Base-by-base conservation (phyloP, 2,113 vertebrate genomes). In the Grantiella picta region DNA sequence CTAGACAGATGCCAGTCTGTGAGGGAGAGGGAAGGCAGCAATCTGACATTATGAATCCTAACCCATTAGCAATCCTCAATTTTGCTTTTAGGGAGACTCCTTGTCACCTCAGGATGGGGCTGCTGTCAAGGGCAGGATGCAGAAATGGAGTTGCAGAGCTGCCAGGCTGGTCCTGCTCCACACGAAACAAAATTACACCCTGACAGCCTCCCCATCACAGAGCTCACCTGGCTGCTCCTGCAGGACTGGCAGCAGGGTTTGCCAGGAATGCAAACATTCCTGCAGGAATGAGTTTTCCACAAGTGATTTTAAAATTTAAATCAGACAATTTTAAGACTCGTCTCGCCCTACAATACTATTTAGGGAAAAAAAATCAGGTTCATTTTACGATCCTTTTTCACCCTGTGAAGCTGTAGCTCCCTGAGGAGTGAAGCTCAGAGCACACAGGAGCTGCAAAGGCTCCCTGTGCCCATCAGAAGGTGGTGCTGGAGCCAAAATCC, bases 41-140 rank as follows among this genome's bases (percentile, higher is more conserved):
- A 9, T 50, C 33, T 28, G 16, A 8, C 6, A 19, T 7, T 20
- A 15, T 22, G 33, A 44, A 24, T 64, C 25, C 7, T 42, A 42
- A 63, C 17, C 29, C 31, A 8, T 73, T 20, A 18, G 4, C 12
- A 54, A 36, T 6, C 10, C 31, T 56, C 17, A 31, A 9, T 40
- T 70, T 35, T 82, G 40, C 15, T 11, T 44, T 33, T 6, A 3
- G 45, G 38, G 59, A 38, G 22, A 8, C 0, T 44, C 15, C 7
- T 33, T 50, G 10, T 17, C 15, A 3, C 44, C 19, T 50, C 0
- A 0, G 35, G 54, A 17, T 10, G 15, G 44, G 21, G 15, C 36
- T 61, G 63, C 38, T 52, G 23, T 28, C 25, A 6, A 20, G 38
- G 25, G 8, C 15, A 12, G n/a, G 18, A 47, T 31, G 36, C 56